Evolutionary conservation across 2,888 invertebrate species (phyloP).

Genomic region (Ypsolopha sequella): DNA sequence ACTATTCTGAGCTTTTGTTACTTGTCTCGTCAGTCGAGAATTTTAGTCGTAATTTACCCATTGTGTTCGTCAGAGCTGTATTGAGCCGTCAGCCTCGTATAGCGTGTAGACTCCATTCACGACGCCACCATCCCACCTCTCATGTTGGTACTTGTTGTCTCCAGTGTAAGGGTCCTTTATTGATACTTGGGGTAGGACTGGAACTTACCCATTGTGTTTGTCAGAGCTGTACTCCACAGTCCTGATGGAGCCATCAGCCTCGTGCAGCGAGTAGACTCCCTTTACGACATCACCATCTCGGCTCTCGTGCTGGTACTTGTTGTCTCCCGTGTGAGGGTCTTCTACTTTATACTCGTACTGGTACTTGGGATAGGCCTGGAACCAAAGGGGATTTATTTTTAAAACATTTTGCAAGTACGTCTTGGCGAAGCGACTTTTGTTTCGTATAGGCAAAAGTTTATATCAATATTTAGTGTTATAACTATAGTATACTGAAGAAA

Average conservation of each 20-base stretch:
- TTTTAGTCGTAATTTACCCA: no score
- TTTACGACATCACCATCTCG: conserved; percentile 74
- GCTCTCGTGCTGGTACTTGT: conserved; percentile 71
- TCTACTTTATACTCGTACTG: conserved; percentile 73
- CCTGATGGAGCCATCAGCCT: conserved; percentile 71
- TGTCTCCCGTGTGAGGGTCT: conserved; percentile 73
- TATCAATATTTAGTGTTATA: no score
- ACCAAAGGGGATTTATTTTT: no score
- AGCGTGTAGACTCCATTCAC: conserved; percentile 77
- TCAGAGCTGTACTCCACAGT: conserved; percentile 73
- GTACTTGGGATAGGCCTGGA: conserved; percentile 69
- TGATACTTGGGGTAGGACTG: conserved; percentile 1
- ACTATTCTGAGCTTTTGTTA: no score
- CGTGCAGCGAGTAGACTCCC: conserved; percentile 73
- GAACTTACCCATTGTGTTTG: conserved; percentile 64
- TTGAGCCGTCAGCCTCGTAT: no score
- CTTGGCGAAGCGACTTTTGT: no score
- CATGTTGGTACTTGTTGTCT: conserved; percentile 72
- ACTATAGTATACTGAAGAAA: no score
- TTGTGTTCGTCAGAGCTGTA: no score
- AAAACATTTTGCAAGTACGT: no score
- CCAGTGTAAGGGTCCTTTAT: conserved; percentile 74
- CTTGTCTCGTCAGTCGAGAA: no score
- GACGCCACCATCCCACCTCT: conserved; percentile 71
- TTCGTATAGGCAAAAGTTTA: no score